Evolutionary conservation across 2,888 invertebrate species (phyloP), one percentile per base, ranked within the genome.

Genomic region (Gibbula magus): DNA sequence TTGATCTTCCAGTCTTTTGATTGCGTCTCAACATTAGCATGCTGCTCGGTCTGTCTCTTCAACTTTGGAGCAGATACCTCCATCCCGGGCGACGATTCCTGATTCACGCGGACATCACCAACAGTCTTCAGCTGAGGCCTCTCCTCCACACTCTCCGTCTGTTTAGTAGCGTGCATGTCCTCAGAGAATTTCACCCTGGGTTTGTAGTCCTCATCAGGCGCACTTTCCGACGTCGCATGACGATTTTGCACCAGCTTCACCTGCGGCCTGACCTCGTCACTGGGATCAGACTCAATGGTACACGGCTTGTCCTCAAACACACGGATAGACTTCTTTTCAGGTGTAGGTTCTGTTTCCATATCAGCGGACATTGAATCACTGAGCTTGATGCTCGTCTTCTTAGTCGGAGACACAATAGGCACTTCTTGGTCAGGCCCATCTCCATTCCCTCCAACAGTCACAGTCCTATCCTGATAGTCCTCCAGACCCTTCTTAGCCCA

Each of bases 1-100:
- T 90, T 89, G 16, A 90, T 82, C 51, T 85, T 84, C 88, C 88
- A 87, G 75, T 86, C 87, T 39, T 80, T 70, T 5, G 84, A 75
- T 67, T 83, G 76, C 0, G 86, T 83, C 75, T 90, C 87, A 16
- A 75, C 79, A 22, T 79, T 61, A 22, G 82, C 32, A 45, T 85
- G 81, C 74, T 81, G 79, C 8, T 81, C 82, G 10, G 39, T 39
- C 39, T 76, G 66, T 81, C 84, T 86, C 29, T 74, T 39, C 51
- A 74, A 51, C 25, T 74, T 45, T 7, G 74, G 74, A 51, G 51
- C 74, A 35, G 39, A 39, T n/a, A 74, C 25, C 67, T 85, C 81
- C 22, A 88, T 86, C 8, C 82, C 82, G 22, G 81, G 80, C 16
- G 78, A 85, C 18, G 87, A 86, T 52, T 86, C 82, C n/a, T 77